Base-by-base conservation (phyloP, 2,888 invertebrate genomes). In the Lutraria lutraria region DNA sequence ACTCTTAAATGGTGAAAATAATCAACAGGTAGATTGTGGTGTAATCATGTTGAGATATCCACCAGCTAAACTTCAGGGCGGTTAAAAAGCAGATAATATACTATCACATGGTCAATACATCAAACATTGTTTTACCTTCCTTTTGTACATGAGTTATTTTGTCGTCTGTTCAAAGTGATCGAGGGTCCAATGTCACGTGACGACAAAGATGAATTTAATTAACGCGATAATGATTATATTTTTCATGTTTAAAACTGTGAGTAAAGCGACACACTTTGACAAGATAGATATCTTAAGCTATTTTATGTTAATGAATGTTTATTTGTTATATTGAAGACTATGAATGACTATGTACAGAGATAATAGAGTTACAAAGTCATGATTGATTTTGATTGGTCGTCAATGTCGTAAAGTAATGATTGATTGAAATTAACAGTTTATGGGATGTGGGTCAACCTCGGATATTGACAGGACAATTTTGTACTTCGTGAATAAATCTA, bases 281-380 rank as follows among this genome's bases (percentile, higher is more conserved):
- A 31, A 31, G 19, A 15, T 16, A 31, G 15, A 16, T 12, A 34
- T 76, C 0, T 10, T 76, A 34, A 16, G 19, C 76, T 31, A 34
- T 76, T 76, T 76, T 76, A 76, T 76, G 76, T 76, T 34, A 76
- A 76, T 76, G 31, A 34, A 34, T 76, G 76, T 76, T 31, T 76
- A 34, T 76, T 76, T 56, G 56, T 56, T 21, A 56, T 43, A 56
- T 6, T 12, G 12, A 56, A 3, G 56, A 56, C 56, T 56, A 19
- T 8, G 43, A 43, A 43, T 43, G 43, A 4, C 43, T 43, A 43
- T 43, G 43, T 43, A 8, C 2, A 43, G 43, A 8, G 43, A 43
- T 43, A 43, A 8, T 43, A 43, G 8, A 43, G 43, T 43, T 4
- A 43, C 8, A 43, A 43, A 8, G 2, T 8, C 8, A 43, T 43